phyloP scores from a whole-genome alignment of 2,888 invertebrate species.

The Drosophila phalerata region DNA sequence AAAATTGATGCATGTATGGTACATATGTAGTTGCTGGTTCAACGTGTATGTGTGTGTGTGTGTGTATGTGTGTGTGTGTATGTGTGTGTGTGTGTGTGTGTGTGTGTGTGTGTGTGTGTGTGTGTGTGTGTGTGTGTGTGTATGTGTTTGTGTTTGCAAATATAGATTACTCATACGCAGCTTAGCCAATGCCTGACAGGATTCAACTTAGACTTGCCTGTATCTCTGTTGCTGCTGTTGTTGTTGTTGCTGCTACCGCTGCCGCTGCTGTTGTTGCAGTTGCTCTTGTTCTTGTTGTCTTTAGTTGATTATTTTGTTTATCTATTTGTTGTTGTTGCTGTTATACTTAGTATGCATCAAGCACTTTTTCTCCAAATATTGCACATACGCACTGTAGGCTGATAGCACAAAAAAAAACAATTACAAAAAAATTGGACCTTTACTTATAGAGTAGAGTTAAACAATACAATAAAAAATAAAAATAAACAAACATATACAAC shows the following conservation, averaged over 20 bases:
- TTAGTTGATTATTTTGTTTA: constrained; percentile 14
- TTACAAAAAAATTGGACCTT: constrained; percentile 36
- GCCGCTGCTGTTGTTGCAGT: not conserved
- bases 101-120: constrained; percentile 12
- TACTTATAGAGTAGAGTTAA: not conserved
- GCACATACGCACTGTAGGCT: constrained; percentile 71
- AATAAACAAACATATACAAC: constrained; percentile 11
- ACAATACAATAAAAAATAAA: not conserved
- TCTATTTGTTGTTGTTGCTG: constrained; percentile 9
- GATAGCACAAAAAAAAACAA: constrained; percentile 58
- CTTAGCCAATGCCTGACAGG: constrained; percentile 39
- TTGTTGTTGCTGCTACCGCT: not conserved
- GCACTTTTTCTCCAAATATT: constrained; percentile 37
- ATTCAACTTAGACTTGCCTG: constrained; percentile 67
- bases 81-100: constrained; percentile 7
- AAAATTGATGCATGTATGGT: constrained; percentile 49
- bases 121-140: constrained; percentile 8
- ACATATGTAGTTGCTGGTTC: constrained; percentile 8
- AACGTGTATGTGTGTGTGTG: constrained; percentile 3
- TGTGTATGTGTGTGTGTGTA: constrained; percentile 10
- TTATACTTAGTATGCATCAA: constrained; percentile 19
- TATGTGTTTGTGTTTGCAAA: constrained; percentile 9
- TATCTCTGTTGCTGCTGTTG: constrained; percentile 11
- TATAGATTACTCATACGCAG: constrained; percentile 67
- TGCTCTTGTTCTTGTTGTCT: constrained; percentile 14